Evolutionary conservation across 1,140 invertebrate genomes (phyloP).

Genomic region (Scaptomyza pallida): DNA sequence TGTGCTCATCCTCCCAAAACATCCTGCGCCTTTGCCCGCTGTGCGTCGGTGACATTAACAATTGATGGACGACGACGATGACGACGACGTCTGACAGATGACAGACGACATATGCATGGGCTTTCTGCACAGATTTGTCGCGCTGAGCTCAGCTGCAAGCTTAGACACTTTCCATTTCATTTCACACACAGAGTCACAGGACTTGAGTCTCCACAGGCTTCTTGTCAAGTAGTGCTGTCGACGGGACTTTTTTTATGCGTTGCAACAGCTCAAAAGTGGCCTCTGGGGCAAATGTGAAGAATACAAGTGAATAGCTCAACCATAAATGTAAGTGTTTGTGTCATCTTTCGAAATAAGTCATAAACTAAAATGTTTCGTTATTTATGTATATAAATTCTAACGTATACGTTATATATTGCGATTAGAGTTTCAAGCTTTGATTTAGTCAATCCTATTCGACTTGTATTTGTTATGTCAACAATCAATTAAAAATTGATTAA

Average conservation of each 20-base stretch:
- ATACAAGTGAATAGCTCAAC: not conserved
- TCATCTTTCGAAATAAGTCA: not conserved
- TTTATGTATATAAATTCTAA: not conserved
- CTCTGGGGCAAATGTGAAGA: constrained; percentile 17
- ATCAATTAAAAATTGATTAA: constrained; percentile 27
- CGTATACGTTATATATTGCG: too few relatives aligned
- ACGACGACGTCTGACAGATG: constrained; percentile 29
- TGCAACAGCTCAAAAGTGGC: constrained; percentile 25
- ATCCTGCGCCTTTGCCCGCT: constrained; percentile 35
- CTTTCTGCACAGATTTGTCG: constrained; percentile 53
- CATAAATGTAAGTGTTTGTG: not conserved
- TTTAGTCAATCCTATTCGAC: not conserved
- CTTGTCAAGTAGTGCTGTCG: constrained; percentile 15
- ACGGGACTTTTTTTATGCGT: not conserved
- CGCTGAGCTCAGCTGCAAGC: constrained; percentile 63
- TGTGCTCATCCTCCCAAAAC: constrained; percentile 25
- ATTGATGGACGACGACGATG: constrained; percentile 57
- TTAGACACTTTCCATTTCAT: constrained; percentile 44
- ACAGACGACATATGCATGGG: constrained; percentile 45
- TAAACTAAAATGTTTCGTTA: not conserved
- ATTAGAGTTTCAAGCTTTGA: too few relatives aligned
- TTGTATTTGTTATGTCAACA: constrained; percentile 6
- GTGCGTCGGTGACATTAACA: constrained; percentile 75
- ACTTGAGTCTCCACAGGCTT: constrained; percentile 10
- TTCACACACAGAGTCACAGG: constrained; percentile 6